A percentile compares a stretch with the other conserved stretches of the same genome.
These are phyloP conservation scores for Agriopis aurantiaria DNA, from an alignment of 2,888 invertebrate species.

Conservation along the genomic window DNA sequence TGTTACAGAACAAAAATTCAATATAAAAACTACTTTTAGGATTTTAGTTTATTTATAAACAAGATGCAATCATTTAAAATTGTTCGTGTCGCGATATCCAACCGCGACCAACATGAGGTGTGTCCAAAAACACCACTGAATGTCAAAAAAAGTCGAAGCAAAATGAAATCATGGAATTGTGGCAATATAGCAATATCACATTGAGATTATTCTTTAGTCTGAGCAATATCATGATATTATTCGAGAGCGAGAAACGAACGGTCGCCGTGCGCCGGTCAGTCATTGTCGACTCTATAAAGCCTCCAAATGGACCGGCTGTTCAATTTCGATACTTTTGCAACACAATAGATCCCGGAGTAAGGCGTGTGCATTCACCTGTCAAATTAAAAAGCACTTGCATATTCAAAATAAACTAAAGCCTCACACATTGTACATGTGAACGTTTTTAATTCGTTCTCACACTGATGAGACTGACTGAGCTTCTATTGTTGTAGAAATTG, in stretches of 20 bases:
- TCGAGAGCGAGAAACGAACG: conserved; percentile 73
- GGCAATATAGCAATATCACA: too few relatives aligned
- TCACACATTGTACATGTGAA: conserved; percentile 28
- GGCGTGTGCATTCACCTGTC: conserved; percentile 84
- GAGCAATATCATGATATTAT: conserved; percentile 80
- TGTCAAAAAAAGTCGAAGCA: conserved; percentile 55
- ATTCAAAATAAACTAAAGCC: conserved; percentile 73
- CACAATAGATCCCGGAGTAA: conserved; percentile 80
- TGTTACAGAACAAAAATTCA: too few relatives aligned
- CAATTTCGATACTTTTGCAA: conserved; percentile 85
- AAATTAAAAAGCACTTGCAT: conserved; percentile 84
- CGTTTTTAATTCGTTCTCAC: conserved; percentile 33
- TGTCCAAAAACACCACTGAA: neutral
- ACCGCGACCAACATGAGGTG: neutral
- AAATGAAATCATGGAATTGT: conserved; percentile 70
- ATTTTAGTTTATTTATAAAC: too few relatives aligned
- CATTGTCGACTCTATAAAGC: conserved; percentile 73
- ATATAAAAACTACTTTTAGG: too few relatives aligned
- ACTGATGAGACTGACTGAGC: conserved; percentile 37
- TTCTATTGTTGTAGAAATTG: conserved; percentile 33
- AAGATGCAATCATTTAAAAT: too few relatives aligned
- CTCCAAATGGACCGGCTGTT: conserved; percentile 81
- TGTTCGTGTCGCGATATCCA: neutral
- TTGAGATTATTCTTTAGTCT: too few relatives aligned
- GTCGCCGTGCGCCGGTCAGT: conserved; percentile 60